phyloP scores from a whole-genome alignment of 2,797 vertebrate genomes.

The Acipenser oxyrinchus region DNA sequence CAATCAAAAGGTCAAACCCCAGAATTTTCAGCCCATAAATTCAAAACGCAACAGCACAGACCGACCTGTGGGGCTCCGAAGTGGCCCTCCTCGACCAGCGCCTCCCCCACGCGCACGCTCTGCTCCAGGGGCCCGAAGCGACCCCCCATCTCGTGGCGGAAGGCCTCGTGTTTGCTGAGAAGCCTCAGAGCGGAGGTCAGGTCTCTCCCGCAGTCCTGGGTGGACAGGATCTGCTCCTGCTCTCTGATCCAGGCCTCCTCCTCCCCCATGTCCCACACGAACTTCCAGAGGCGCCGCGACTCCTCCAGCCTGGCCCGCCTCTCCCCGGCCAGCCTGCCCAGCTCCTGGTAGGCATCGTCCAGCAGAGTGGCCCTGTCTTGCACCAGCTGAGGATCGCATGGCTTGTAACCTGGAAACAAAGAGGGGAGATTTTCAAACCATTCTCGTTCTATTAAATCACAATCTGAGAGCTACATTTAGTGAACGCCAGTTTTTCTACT shows the following conservation, averaged over 20 bases:
- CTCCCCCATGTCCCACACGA: constrained; percentile 88
- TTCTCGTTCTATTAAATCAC: background rate
- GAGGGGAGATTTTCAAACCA: background rate
- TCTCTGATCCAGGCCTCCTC: constrained; percentile 89
- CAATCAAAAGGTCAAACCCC: no score
- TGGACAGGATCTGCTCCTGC: constrained; percentile 81
- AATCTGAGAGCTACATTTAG: no score
- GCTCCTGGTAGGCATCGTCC: constrained; percentile 71
- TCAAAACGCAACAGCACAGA: no score
- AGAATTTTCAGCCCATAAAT: no score
- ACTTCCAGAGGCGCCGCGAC: constrained; percentile 81
- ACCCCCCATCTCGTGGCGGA: constrained; percentile 83
- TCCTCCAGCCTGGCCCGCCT: constrained; percentile 74
- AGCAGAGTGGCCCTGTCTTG: constrained; percentile 67
- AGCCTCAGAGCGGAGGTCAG: constrained; percentile 76
- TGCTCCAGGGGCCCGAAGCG: constrained; percentile 74
- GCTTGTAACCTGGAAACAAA: constrained; percentile 68
- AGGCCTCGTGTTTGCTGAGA: constrained; percentile 83
- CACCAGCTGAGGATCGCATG: constrained; percentile 81
- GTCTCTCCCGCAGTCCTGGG: constrained; percentile 80
- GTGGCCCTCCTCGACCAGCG: constrained; percentile 70
- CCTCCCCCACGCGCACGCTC: constrained; percentile 71
- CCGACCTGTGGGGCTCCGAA: constrained; percentile 65
- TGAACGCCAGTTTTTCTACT: no score
- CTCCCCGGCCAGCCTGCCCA: constrained; percentile 60